phyloP scores from a whole-genome alignment of 2,888 invertebrate species.

The Sphaerophoria rueppellii region DNA sequence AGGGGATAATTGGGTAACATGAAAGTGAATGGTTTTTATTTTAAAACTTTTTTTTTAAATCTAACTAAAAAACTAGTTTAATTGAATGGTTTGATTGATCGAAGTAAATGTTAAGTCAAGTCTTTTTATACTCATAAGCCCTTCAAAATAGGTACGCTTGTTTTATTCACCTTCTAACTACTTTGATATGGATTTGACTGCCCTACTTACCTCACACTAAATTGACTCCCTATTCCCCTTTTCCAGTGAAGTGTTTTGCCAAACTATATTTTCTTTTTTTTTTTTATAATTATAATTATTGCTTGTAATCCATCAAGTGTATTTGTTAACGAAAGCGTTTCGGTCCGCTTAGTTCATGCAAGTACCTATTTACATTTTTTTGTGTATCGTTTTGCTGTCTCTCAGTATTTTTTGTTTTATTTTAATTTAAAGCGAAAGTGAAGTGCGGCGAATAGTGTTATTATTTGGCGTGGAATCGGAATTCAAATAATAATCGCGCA shows the following conservation, averaged over 20 bases:
- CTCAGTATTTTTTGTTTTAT: conserved; percentile 13
- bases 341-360: neutral
- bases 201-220: neutral
- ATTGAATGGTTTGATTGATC: too few species aligned
- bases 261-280: conserved; percentile 45
- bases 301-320: conserved; percentile 50
- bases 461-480: conserved; percentile 54
- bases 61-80: too few species aligned
- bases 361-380: neutral
- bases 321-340: conserved; percentile 43
- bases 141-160: too few species aligned
- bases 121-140: too few species aligned
- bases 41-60: too few species aligned
- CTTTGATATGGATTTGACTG: too few species aligned
- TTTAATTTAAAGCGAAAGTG: conserved; percentile 60
- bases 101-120: too few species aligned
- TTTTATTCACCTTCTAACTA: too few species aligned
- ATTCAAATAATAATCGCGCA: conserved; percentile 69
- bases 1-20: neutral
- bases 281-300: conserved; percentile 36
- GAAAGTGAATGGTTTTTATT: neutral
- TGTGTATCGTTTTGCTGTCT: conserved; percentile 28
- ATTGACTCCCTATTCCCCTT: neutral
- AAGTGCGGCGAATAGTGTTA: conserved; percentile 55
- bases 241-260: conserved; percentile 12